Percentiles rank a stretch among this genome's conserved stretches.
phyloP scores from a whole-genome alignment of 2,888 invertebrate genomes.

The Chaetoderma sp. region DNA sequence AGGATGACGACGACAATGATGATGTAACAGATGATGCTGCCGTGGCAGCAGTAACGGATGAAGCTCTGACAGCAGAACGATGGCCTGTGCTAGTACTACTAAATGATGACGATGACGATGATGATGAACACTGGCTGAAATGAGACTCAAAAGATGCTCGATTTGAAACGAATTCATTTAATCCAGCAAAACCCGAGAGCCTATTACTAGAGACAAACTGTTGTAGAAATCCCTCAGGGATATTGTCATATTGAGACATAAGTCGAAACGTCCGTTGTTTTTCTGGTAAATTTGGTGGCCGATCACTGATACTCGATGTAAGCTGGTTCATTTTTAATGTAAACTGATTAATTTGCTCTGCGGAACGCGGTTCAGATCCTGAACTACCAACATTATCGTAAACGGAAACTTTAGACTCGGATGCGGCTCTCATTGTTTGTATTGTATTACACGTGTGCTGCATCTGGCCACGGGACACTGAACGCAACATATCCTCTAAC shows the following conservation, averaged over 20 bases:
- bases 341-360: slow-evolving; percentile 54
- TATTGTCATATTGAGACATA: slow-evolving; percentile 81
- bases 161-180: no score
- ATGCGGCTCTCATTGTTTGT: not conserved
- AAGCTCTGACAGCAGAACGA: no score
- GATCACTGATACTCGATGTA: slow-evolving; percentile 54
- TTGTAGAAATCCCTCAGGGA: slow-evolving; percentile 57
- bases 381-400: not conserved
- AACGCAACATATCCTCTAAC: slow-evolving; percentile 52
- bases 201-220: no score
- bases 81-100: slow-evolving; percentile 13
- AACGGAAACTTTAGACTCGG: not conserved
- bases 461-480: not conserved
- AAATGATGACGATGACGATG: slow-evolving; percentile 46
- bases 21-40: slow-evolving; percentile 6
- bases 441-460: not conserved
- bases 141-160: slow-evolving; percentile 34
- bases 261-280: slow-evolving; percentile 74
- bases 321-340: slow-evolving; percentile 55
- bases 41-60: slow-evolving; percentile 2
- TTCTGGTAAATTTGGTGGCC: slow-evolving; percentile 76
- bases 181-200: no score
- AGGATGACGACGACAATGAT: no score
- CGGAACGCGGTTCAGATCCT: not conserved
- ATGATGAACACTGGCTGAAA: slow-evolving; percentile 43